A percentile compares a stretch with the other conserved stretches of the same genome.
phyloP scores from a whole-genome alignment of 2,797 vertebrate genomes.

The Sarcoramphus papa region DNA sequence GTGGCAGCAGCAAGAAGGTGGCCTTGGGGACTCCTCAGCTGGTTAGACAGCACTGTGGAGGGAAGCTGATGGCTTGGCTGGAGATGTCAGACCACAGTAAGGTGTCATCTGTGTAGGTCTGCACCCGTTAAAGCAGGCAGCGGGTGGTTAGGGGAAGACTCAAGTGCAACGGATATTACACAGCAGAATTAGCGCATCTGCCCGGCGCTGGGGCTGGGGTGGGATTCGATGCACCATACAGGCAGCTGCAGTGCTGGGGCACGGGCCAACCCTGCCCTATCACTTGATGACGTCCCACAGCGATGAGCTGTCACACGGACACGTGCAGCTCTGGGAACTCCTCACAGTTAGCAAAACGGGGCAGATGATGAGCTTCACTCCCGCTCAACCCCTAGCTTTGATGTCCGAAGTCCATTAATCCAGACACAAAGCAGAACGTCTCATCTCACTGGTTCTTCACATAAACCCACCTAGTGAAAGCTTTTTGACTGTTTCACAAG shows the following conservation, averaged over 20 bases:
- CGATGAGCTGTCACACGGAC: fast-evolving
- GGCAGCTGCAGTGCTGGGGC: neutral
- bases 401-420: too few relatives aligned
- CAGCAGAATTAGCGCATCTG: neutral
- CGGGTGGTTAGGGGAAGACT: neutral
- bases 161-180: fast-evolving
- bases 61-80: neutral
- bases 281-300: neutral
- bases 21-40: neutral
- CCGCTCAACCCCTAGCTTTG: neutral
- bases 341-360: neutral
- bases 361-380: neutral
- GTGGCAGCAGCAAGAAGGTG: neutral
- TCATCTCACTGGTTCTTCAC: neutral
- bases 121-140: neutral
- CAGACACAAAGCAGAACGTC: neutral
- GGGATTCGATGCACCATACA: fast-evolving
- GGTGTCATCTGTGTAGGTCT: too few relatives aligned
- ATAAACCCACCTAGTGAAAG: neutral
- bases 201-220: neutral
- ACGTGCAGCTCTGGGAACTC: neutral
- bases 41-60: neutral
- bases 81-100: neutral
- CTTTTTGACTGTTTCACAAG: neutral
- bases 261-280: neutral